Percentiles rank a stretch among this genome's conserved stretches.
These are phyloP conservation scores for Brachypodius melanocephalos DNA, from an alignment of 2,113 vertebrate genomes.

Conservation along the genomic window DNA sequence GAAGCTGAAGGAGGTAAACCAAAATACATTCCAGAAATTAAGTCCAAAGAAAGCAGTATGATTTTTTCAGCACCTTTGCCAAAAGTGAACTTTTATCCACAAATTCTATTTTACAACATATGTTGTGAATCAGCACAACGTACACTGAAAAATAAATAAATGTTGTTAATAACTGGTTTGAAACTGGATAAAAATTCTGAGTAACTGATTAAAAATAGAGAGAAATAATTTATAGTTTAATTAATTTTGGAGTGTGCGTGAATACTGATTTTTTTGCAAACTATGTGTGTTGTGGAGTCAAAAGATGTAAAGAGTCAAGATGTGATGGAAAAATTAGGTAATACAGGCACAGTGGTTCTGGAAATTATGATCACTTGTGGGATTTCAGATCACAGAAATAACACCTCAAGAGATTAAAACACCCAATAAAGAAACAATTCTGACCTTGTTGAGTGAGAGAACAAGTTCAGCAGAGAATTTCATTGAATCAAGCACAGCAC, in stretches of 20 bases:
- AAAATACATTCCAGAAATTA: neutral
- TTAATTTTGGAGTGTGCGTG: neutral
- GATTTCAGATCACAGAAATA: neutral
- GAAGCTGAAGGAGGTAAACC: neutral
- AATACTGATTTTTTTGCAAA: neutral
- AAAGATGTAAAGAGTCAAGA: neutral
- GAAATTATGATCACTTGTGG: neutral
- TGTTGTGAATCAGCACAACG: neutral
- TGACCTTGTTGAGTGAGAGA: neutral
- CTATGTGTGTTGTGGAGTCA: neutral
- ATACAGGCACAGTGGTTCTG: neutral
- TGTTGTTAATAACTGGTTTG: neutral
- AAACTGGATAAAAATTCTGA: neutral
- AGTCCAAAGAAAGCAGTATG: neutral
- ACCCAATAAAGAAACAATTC: neutral
- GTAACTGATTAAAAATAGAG: neutral
- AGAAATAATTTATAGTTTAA: neutral
- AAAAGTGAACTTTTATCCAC: neutral
- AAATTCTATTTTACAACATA: neutral
- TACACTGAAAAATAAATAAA: neutral
- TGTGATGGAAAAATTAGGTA: neutral
- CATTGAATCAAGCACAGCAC: neutral
- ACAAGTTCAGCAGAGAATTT: neutral
- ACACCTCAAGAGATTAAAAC: neutral
- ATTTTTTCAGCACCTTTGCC: neutral